phyloP scores from a whole-genome alignment of 2,797 vertebrate genomes.

The Dermochelys coriacea region DNA sequence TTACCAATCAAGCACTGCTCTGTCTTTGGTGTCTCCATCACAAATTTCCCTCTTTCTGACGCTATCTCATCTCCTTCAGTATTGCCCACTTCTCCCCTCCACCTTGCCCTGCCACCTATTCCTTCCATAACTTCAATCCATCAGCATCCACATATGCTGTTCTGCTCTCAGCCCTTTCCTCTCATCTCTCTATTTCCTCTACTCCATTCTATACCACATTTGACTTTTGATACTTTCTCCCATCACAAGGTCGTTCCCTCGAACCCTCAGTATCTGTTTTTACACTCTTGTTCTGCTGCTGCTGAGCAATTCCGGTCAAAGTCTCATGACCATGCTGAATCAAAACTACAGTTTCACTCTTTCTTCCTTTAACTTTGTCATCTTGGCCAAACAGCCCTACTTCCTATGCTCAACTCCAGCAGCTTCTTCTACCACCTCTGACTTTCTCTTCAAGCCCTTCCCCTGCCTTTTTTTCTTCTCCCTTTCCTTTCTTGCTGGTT shows the following conservation, averaged over 20 bases:
- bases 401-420: not conserved
- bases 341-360: not conserved
- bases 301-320: not conserved
- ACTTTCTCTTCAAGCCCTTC: not conserved
- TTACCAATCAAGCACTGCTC: not conserved
- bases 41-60: conserved; percentile 4
- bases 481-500: not conserved
- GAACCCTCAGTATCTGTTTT: not conserved
- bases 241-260: not conserved
- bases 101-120: not conserved
- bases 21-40: not conserved
- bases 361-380: not conserved
- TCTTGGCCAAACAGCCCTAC: not conserved
- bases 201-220: not conserved
- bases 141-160: not conserved
- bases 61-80: not conserved
- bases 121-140: not conserved
- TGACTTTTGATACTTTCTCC: not conserved
- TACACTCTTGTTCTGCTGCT: not conserved
- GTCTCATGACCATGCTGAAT: not conserved
- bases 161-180: not conserved
- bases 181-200: not conserved
- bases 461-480: not conserved
- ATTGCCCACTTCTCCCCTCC: not conserved
- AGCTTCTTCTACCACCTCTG: not conserved